These are phyloP conservation scores for Standfussiana lucernea DNA, from an alignment of 2,888 invertebrate genomes.

Conservation along the genomic window DNA sequence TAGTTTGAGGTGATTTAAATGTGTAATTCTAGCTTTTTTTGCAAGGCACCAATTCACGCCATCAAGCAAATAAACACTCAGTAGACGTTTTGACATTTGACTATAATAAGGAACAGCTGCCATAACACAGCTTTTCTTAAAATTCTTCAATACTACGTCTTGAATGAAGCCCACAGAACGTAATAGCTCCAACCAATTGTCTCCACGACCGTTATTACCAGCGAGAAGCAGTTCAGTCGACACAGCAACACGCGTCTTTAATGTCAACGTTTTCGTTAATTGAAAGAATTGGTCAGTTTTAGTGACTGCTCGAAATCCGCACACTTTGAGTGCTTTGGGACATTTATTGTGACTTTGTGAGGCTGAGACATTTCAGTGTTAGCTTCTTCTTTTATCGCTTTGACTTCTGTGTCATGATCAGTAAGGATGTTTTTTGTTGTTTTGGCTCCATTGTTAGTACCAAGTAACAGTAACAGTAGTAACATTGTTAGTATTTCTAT, in stretches of 20 bases:
- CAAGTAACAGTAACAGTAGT: too few species aligned
- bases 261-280: slow-evolving; percentile 48
- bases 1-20: background rate
- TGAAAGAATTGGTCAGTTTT: slow-evolving; percentile 53
- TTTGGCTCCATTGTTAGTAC: background rate
- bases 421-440: background rate
- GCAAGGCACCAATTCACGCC: background rate
- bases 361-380: slow-evolving; percentile 7
- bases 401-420: background rate
- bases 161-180: slow-evolving; percentile 28
- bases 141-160: background rate
- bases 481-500: background rate
- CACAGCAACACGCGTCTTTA: slow-evolving; percentile 23
- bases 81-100: background rate
- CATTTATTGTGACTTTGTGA: slow-evolving; percentile 6
- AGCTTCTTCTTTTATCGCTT: background rate
- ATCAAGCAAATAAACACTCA: background rate
- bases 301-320: slow-evolving; percentile 46
- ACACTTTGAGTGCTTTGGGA: slow-evolving; percentile 10
- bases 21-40: background rate
- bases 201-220: slow-evolving; percentile 31
- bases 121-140: background rate
- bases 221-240: slow-evolving; percentile 31
- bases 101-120: background rate
- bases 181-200: slow-evolving; percentile 37